Evolutionary conservation across 2,113 vertebrate species (phyloP), one percentile per base, ranked within the genome.

Genomic region (Hyperopisus bebe): DNA sequence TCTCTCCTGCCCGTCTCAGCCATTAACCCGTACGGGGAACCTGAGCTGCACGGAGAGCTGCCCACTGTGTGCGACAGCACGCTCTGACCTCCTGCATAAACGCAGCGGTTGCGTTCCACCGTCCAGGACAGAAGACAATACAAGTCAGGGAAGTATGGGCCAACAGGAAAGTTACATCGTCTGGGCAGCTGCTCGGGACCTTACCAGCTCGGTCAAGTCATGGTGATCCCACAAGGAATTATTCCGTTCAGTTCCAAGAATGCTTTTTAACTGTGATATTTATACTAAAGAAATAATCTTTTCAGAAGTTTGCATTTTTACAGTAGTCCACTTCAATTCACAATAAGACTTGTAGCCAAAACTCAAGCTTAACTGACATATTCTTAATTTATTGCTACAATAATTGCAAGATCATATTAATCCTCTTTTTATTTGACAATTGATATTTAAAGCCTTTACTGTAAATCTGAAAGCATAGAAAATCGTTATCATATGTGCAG

Each of bases 21-120:
- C 95, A 94, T 95, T 95, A 94, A 93, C 93, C 92, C 92, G 90
- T 90, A 92, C 91, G 89, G 93, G 94, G 90, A 95, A 95, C 93
- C 93, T 90, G 94, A 96, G 93, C 94, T 90, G 47, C 88, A 47
- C 88, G 31, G 58, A 88, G 62, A 13, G 62, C 62, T 70, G 62
- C 62, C 62, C 62, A 11, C 82, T 5, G 87, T 90, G 83, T 77
- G 88, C 46, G 74, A 39, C 39, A 53, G 10, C 44, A 1, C 46
- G 87, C 47, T 84, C 9, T 48, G 83, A 89, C 83, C 86, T 55
- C 13, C 55, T 74, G 55, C 83, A 8, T 74, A 48, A 74, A 74
- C 3, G 39, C 44, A 11, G 62, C 39, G 62, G 62, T 15, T 31
- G 62, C 24, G 55, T 51, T 87, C 13, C 31, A 19, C 48, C 13